Evolutionary conservation across 2,113 vertebrate genomes (phyloP), one percentile per base, ranked within the genome.

Genomic region (Scartelaos histophorus): DNA sequence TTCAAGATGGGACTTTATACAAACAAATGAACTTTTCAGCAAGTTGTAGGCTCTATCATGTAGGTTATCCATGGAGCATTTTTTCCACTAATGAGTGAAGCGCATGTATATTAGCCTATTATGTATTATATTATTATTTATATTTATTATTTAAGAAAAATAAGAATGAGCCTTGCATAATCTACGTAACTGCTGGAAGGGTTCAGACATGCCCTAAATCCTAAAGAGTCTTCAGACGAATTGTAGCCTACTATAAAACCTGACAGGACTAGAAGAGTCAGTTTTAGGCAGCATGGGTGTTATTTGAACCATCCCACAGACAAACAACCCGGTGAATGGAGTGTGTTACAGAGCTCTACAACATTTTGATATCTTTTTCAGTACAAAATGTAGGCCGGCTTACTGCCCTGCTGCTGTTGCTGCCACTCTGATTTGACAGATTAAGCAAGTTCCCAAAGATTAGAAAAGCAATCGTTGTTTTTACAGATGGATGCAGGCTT

Each of bases 401-500:
- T 92, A 90, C 73, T 75, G 79, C 67, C 5, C 49, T 53, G 49
- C 49, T 81, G 83, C 82, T 82, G 82, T 57, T 65, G 29, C 51
- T 70, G 68, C 43, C 53, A 22, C 75, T 69, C 64, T 88, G 83
- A 88, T 92, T 84, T 91, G 79, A 83, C 84, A 79, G 89, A 91
- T 93, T 92, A 92, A 83, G 69, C 13, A 73, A 85, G 88, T 90
- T 81, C 74, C 73, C 66, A 85, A 91, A 93, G 89, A 91, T 92
- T 92, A 92, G 74, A 71, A 80, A 86, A 88, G 88, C 85, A 90
- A 89, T 92, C 86, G 86, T 90, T 92, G 89, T 89, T 83, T 78
- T 73, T 90, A 70, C 80, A 88, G 84, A 84, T 89, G 71, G 82
- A 90, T 53, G 66, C 51, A 6, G 21, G 17, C 75, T 75, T 1